A percentile compares a stretch with the other conserved stretches of the same genome.
Evolutionary conservation across 2,113 vertebrate species (phyloP).

Genomic region (Tringa solitaria): DNA sequence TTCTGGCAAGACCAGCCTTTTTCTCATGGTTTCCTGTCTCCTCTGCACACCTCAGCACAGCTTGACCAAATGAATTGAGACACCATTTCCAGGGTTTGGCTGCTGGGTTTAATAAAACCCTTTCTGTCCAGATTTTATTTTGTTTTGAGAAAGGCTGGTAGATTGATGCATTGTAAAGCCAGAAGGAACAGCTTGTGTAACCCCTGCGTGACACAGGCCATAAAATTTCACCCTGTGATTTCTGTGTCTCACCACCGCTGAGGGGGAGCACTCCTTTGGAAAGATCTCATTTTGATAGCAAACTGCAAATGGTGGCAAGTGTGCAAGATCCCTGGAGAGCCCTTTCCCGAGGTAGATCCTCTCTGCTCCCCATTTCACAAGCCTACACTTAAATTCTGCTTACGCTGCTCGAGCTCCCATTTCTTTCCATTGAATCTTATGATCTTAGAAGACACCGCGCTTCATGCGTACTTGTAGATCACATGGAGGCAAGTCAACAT

Average conservation of each 20-base stretch:
- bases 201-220: accelerated
- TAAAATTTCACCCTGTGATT: background rate
- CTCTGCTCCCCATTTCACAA: background rate
- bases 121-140: background rate
- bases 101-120: background rate
- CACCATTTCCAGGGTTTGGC: background rate
- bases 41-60: background rate
- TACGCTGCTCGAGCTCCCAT: background rate
- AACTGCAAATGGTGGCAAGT: background rate
- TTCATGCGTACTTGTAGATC: background rate
- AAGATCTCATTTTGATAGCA: background rate
- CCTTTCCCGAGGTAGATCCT: background rate
- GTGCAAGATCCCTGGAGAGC: background rate
- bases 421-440: background rate
- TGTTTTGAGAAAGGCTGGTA: background rate
- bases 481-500: background rate
- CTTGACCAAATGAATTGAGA: background rate
- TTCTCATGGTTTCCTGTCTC: background rate
- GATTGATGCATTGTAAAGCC: background rate
- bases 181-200: background rate
- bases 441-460: background rate
- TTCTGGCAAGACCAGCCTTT: background rate
- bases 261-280: background rate
- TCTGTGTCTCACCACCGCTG: background rate
- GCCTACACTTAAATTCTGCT: background rate